A percentile compares a stretch with the other conserved stretches of the same genome.
phyloP scores from a whole-genome alignment of 2,888 invertebrate genomes.

The Boloria selene region DNA sequence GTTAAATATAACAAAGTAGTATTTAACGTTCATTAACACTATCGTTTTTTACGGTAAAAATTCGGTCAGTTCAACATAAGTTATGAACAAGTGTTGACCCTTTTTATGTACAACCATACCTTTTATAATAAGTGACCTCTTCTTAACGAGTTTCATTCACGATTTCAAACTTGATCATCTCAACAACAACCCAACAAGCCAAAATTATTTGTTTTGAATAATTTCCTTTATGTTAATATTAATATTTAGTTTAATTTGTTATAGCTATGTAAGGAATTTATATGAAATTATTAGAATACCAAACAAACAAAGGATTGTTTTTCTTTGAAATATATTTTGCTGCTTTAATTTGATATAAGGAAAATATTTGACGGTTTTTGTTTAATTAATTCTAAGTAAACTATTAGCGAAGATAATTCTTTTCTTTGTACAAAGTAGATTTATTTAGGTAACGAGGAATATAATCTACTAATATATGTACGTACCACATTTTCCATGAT shows the following conservation, averaged over 20 bases:
- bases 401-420: too few species aligned
- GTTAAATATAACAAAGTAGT: not conserved
- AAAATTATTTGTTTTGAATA: slow-evolving; percentile 54
- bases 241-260: slow-evolving; percentile 27
- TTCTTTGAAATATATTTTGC: not conserved
- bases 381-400: too few species aligned
- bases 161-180: slow-evolving; percentile 56
- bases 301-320: slow-evolving; percentile 1
- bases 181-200: too few species aligned
- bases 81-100: slow-evolving; percentile 58
- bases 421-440: not conserved
- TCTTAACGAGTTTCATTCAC: slow-evolving; percentile 69
- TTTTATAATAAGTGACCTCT: slow-evolving; percentile 60
- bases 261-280: slow-evolving; percentile 9
- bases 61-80: slow-evolving; percentile 30
- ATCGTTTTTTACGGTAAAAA: not conserved
- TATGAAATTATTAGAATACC: slow-evolving; percentile 21
- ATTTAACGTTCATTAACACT: not conserved
- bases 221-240: slow-evolving; percentile 50
- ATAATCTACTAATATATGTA: slow-evolving; percentile 28
- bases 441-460: slow-evolving; percentile 4
- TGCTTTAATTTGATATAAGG: not conserved
- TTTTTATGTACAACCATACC: slow-evolving; percentile 56
- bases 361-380: not conserved
- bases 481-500: slow-evolving; percentile 94